Evolutionary conservation across 2,113 vertebrate genomes (phyloP).

Genomic region (Solea solea): DNA sequence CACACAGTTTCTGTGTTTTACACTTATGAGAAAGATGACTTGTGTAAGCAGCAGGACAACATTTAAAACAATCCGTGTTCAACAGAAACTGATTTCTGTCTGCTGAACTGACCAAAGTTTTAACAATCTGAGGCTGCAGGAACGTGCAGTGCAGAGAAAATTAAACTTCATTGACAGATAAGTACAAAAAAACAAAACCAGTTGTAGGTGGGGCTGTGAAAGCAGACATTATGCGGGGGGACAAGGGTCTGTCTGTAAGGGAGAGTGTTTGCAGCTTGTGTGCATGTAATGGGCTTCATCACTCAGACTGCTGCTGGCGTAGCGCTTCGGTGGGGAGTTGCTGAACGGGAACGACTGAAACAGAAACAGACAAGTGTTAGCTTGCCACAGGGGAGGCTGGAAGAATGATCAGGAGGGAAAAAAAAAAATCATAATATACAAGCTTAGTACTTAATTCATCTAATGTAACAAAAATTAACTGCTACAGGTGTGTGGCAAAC

Average conservation of each 20-base stretch:
- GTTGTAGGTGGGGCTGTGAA: conserved; percentile 42
- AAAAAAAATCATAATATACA: neutral
- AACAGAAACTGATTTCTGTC: conserved; percentile 3
- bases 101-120: conserved; percentile 15
- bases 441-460: neutral
- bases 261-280: neutral
- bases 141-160: conserved; percentile 30
- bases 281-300: conserved; percentile 44
- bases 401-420: conserved; percentile 20
- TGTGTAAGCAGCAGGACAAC: conserved; percentile 17
- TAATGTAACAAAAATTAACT: neutral
- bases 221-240: conserved; percentile 46
- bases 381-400: conserved; percentile 36
- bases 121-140: conserved; percentile 28
- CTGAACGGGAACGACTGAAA: conserved; percentile 83
- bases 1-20: neutral
- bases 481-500: too few species aligned
- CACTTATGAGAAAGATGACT: neutral
- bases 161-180: conserved; percentile 13
- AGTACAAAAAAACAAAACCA: conserved; percentile 11
- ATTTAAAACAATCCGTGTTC: conserved; percentile 43
- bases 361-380: conserved; percentile 62
- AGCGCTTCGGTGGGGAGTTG: conserved; percentile 76
- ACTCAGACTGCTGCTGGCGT: conserved; percentile 74
- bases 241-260: conserved; percentile 34